phyloP scores from a whole-genome alignment of 2,113 vertebrate genomes.

The Sceloporus undulatus region DNA sequence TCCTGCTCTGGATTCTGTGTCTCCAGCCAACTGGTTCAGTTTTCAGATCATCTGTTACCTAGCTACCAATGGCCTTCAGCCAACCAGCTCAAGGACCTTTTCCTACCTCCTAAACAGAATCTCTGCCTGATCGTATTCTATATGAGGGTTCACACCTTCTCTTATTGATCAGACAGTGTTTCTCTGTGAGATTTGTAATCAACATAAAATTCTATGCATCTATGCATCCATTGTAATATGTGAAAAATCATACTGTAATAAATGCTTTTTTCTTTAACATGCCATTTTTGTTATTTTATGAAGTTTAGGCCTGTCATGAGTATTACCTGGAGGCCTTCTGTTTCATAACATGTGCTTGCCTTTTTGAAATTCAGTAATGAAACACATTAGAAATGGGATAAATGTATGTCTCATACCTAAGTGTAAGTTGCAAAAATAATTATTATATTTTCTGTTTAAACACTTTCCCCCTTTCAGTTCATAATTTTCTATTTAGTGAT shows the following conservation, averaged over 20 bases:
- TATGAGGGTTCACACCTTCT: neutral
- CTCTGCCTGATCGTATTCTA: too few relatives aligned
- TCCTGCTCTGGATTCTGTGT: too few relatives aligned
- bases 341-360: neutral
- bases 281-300: neutral
- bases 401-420: neutral
- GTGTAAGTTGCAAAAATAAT: slow-evolving; percentile 26
- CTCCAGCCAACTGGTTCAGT: too few relatives aligned
- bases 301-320: neutral
- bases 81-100: neutral
- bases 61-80: too few relatives aligned
- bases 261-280: too few relatives aligned
- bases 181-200: neutral
- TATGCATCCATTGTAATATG: too few relatives aligned
- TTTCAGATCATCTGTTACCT: neutral
- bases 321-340: neutral
- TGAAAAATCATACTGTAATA: too few relatives aligned
- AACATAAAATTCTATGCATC: neutral
- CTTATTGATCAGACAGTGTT: neutral
- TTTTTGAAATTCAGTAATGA: neutral
- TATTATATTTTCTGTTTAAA: neutral
- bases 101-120: neutral
- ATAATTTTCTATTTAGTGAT: neutral
- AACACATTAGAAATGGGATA: neutral
- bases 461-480: neutral